Base-by-base conservation (phyloP, 2,113 vertebrate genomes). In the Rhegmatorhina hoffmannsi region DNA sequence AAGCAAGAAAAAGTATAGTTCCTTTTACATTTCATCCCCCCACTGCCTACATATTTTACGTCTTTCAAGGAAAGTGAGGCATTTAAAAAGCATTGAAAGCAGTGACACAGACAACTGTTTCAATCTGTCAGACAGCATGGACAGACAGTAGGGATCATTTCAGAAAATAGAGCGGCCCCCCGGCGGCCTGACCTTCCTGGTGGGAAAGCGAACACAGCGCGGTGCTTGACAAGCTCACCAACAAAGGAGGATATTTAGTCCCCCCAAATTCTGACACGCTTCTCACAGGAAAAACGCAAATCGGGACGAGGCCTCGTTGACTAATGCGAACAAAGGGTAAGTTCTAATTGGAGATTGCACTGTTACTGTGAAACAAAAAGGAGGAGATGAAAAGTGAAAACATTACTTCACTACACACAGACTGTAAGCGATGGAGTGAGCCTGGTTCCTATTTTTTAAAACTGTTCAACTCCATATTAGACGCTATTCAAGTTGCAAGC, bases 181-280 rank as follows among this genome's bases (percentile, higher is more conserved):
- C 96, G 96, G 97, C 25, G 64, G 90, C 95, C 97, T 98, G 98
- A 98, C 98, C 98, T 98, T 98, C 98, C 98, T 97, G 97, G 97
- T 98, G 97, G 97, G 98, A 98, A 98, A 97, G 97, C 17, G 97
- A 97, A 77, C 96, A 91, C 70, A 83, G 98, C 3, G 36, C 92
- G 43, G 93, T 88, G 97, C 97, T 97, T 94, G 97, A 98, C 98
- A 98, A 98, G 97, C 95, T 94, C 76, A 1, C 95, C 92, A 95
- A 98, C 98, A 98, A 98, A 98, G 98, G 96, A 87, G 95, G 34
- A 96, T 95, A 96, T 97, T 97, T 97, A 97, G 97, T 96, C 84
- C 55, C 96, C 95, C 96, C 95, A 96, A 95, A 91, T 96, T 98
- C 98, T 97, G 98, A 98, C 97, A 98, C 53, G 63, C 98, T 98